Percentiles rank a stretch among this genome's conserved stretches.
phyloP scores from a whole-genome alignment of 2,888 invertebrate genomes.

The Sminthurides aquaticus region DNA sequence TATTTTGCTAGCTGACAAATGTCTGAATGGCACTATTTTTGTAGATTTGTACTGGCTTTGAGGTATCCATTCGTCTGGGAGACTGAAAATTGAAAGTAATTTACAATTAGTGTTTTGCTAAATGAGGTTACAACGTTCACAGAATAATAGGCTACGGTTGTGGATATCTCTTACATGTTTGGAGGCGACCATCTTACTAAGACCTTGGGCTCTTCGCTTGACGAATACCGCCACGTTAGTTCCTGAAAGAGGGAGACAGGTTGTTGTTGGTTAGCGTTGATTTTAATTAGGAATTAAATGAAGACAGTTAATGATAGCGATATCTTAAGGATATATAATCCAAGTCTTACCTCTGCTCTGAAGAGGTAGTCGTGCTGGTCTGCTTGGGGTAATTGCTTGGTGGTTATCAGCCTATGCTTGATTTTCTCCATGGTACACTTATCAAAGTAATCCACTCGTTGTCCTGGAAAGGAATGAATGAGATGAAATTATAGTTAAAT shows the following conservation, averaged over 20 bases:
- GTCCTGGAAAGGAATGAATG: constrained; percentile 55
- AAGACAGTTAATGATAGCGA: no score
- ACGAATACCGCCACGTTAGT: constrained; percentile 59
- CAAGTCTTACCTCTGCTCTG: constrained; percentile 36
- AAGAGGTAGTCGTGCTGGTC: constrained; percentile 25
- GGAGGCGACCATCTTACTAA: constrained; percentile 75
- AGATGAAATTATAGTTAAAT: neutral
- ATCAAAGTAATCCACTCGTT: constrained; percentile 91
- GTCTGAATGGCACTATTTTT: constrained; percentile 41
- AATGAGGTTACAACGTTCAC: neutral
- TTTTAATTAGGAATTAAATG: no score
- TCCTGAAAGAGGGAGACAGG: constrained; percentile 48
- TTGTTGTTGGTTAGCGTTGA: no score
- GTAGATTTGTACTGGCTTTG: constrained; percentile 33
- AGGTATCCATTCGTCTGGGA: constrained; percentile 42
- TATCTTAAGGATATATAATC: no score
- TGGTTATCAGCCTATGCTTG: constrained; percentile 65
- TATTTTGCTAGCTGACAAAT: constrained; percentile 37
- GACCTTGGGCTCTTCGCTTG: constrained; percentile 61
- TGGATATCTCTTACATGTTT: constrained; percentile 63
- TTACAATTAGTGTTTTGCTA: neutral
- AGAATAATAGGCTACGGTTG: neutral
- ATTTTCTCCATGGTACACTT: constrained; percentile 85
- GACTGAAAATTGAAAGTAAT: constrained; percentile 24
- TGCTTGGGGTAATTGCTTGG: constrained; percentile 41